phyloP scores from a whole-genome alignment of 2,797 vertebrate species.

The Onychomys torridus region DNA sequence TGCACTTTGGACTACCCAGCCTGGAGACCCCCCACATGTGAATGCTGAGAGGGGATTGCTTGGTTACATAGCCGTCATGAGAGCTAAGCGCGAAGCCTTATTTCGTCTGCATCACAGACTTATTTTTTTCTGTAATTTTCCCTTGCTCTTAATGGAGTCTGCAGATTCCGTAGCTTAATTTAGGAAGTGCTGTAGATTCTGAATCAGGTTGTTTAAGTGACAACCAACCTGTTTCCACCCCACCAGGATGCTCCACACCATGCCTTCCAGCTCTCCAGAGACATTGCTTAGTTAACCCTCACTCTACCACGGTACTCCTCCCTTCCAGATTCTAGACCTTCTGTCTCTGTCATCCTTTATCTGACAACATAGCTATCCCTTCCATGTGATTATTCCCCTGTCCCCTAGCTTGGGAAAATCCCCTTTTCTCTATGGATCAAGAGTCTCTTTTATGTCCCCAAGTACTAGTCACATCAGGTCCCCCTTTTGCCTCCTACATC shows the following conservation, averaged over 20 bases:
- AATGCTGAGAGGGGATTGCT: not conserved
- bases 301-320: not conserved
- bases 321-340: not conserved
- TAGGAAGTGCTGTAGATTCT: not conserved
- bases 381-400: not conserved
- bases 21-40: not conserved
- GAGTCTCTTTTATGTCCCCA: not conserved
- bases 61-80: not conserved
- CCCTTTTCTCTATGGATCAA: not conserved
- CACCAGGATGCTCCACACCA: not conserved
- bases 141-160: not conserved
- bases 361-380: not conserved
- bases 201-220: not conserved
- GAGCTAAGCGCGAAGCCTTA: not conserved
- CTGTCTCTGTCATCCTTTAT: not conserved
- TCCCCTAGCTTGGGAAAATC: not conserved
- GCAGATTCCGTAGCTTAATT: not conserved
- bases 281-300: not conserved
- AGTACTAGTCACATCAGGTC: not conserved
- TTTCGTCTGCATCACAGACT: not conserved
- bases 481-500: not conserved
- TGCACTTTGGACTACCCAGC: not conserved
- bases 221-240: not conserved
- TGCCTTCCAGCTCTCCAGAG: not conserved
- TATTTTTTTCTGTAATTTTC: not conserved